Base-by-base conservation (phyloP, 2,888 invertebrate genomes). In the Copidosoma aretas region DNA sequence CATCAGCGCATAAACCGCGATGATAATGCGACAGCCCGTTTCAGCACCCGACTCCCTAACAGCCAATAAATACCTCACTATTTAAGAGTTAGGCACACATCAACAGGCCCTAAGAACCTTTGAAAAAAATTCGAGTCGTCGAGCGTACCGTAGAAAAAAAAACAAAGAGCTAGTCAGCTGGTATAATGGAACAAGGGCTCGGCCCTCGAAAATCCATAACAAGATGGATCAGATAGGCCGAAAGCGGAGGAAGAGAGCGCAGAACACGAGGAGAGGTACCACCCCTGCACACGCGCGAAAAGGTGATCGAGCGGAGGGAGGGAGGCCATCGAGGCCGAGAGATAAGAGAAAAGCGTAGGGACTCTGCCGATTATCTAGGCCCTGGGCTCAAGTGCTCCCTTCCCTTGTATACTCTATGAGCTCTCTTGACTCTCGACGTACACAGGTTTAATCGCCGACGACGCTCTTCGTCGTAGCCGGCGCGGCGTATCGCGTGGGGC, bases 311-410 rank as follows among this genome's bases (percentile, higher is more conserved):
- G 32, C 32, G 32, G 14, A 53, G 22, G 21, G 22, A 24, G 0
- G 15, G 25, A 60, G 61, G 63, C 51, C 32, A 32, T 32, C 32
- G 60, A 39, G 41, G 24, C 12, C 15, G 43, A 49, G 43, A 62
- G 59, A 54, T 63, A 51, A 62, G 67, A 53, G 22, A 24, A 66
- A 57, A 60, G 54, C 60, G 54, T 46, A 66, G 66, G 15, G 15
- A 14, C 43, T 64, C 22, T 46, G 21, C 49, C 67, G 67, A 71
- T 71, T 69, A 69, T 71, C 71, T 56, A 19, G 46, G 25, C 52
- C n/a, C 21, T 39, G 14, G 17, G 8, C 43, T 3, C 4, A 46
- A 46, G 43, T 17, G 43, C 43, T 12, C 43, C 15, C 43, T 12
- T 12, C 15, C 32, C 32, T 32, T 8, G n/a, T n/a, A 32, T 8